phyloP scores from a whole-genome alignment of 2,888 invertebrate genomes.

The Megaustenia siamemsis region DNA sequence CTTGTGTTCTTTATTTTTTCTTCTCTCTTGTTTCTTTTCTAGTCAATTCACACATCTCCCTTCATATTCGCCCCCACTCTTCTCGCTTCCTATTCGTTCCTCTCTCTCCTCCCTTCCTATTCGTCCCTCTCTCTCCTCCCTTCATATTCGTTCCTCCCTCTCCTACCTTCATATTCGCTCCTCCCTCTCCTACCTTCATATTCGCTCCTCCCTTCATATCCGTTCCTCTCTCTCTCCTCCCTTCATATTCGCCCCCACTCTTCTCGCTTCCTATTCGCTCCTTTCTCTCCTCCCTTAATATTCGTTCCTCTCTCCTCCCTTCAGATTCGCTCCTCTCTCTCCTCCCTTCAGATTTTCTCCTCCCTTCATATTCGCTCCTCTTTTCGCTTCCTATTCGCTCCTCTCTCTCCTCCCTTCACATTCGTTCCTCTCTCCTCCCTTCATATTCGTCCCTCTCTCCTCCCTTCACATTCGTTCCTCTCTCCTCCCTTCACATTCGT shows the following conservation, averaged over 20 bases:
- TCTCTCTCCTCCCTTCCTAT: neutral
- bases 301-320: neutral
- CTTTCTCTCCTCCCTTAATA: neutral
- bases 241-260: neutral
- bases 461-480: no score
- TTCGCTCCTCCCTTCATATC: neutral
- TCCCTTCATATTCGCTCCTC: neutral
- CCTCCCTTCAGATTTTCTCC: neutral
- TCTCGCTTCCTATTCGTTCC: neutral
- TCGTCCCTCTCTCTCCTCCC: neutral
- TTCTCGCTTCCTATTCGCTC: neutral
- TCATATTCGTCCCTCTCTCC: no score
- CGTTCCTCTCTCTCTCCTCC: neutral
- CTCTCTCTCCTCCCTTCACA: no score
- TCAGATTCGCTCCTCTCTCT: neutral
- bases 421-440: no score
- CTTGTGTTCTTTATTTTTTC: no score
- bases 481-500: no score
- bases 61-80: no score
- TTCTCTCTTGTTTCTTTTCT: neutral
- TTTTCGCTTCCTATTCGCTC: no score
- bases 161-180: neutral
- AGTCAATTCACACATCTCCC: no score
- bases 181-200: neutral
- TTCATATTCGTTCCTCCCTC: neutral